Evolutionary conservation across 2,888 invertebrate species (phyloP).

Genomic region (Eilema depressum): DNA sequence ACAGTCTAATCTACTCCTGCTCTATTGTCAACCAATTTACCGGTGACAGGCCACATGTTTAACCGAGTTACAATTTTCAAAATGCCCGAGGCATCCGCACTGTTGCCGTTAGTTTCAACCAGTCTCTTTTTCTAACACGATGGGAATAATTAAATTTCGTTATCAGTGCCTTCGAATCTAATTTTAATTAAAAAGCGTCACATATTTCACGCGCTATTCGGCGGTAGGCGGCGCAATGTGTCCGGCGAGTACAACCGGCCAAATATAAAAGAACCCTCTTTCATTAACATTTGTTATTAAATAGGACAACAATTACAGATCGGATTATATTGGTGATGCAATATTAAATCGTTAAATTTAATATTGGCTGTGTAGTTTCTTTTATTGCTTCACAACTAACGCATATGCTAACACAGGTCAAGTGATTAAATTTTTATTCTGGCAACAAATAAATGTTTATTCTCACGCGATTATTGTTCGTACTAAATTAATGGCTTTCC

Average conservation of each 20-base stretch:
- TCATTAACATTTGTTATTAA: constrained; percentile 52
- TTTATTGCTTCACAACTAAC: constrained; percentile 83
- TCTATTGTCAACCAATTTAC: constrained; percentile 31
- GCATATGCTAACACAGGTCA: constrained; percentile 76
- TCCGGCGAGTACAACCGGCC: constrained; percentile 66
- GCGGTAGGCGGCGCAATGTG: constrained; percentile 80
- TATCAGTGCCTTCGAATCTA: constrained; percentile 81
- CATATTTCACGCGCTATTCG: constrained; percentile 85
- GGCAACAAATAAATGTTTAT: constrained; percentile 79
- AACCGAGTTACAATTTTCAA: constrained; percentile 47
- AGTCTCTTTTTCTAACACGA: constrained; percentile 68
- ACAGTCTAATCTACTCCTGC: not conserved
- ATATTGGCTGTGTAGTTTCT: constrained; percentile 83
- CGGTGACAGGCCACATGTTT: constrained; percentile 47
- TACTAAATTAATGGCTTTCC: constrained; percentile 69
- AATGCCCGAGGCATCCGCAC: constrained; percentile 47
- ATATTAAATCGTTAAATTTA: constrained; percentile 86
- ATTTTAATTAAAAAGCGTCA: constrained; percentile 86
- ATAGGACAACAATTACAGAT: constrained; percentile 58
- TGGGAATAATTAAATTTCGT: constrained; percentile 79
- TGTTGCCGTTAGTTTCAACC: constrained; percentile 63
- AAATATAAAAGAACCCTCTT: constrained; percentile 63
- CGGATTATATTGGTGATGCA: constrained; percentile 71
- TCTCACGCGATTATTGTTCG: constrained; percentile 82
- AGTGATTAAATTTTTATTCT: constrained; percentile 73